Base-by-base conservation (phyloP, 2,797 vertebrate species). In the Myioborus melanocephalus region DNA sequence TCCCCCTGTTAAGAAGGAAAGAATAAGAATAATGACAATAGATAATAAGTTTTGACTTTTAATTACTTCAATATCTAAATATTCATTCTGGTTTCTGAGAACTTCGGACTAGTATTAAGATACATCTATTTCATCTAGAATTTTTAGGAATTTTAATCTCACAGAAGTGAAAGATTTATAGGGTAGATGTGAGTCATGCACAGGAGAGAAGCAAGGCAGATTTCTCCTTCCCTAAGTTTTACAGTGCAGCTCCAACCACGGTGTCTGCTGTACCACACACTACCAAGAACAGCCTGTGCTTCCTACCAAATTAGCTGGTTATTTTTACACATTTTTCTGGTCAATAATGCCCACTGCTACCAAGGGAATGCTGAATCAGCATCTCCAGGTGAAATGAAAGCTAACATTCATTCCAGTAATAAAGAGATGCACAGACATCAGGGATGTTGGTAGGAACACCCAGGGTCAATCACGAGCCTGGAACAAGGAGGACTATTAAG, bases 41-140 rank as follows among this genome's bases (percentile, higher is more conserved):
- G 43, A 21, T 64, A 81, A n/a, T 44, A 53, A 69, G 26, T 41
- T 91, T 78, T 87, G 24, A 60, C 66, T 85, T 72, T 66, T 69
- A 91, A 79, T 93, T 83, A 79, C 66, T 76, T 95, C 46, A 85
- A 3, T 80, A 83, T 89, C 64, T 73, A 83, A 91, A 91, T 63
- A 79, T 28, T 59, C 79, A 43, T 43, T 60, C 61, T 30, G 26
- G n/a, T 63, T 93, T 44, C 66, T 8, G 4, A 72, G 85, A 87
- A 87, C 39, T 83, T 32, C 35, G 41, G 56, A 59, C 52, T 49
- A 53, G 17, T 44, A 70, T 66, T 50, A 94, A 77, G 76, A 70
- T 37, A 57, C 22, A 72, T 70, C 32, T 73, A 63, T 47, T 90
- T 69, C 44, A 65, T 30, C 43, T 14, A 27, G 12, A 70, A 73